phyloP scores from a whole-genome alignment of 2,888 invertebrate species.

The Sthenelais limicola region DNA sequence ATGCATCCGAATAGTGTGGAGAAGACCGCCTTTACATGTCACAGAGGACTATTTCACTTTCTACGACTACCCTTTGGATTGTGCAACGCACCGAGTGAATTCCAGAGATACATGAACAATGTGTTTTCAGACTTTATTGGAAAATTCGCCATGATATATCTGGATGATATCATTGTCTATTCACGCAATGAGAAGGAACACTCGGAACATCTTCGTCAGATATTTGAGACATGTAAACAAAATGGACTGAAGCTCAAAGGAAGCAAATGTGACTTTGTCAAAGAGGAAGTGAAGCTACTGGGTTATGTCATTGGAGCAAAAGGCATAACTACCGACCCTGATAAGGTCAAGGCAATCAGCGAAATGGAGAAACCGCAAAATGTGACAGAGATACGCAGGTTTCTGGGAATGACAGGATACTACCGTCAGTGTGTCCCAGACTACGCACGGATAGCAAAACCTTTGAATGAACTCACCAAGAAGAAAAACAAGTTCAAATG shows the following conservation, averaged over 20 bases:
- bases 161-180: constrained; percentile 47
- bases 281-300: constrained; percentile 40
- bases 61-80: constrained; percentile 45
- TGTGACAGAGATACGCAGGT: constrained; percentile 6
- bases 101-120: constrained; percentile 43
- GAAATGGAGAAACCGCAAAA: constrained; percentile 28
- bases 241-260: constrained; percentile 45
- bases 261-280: constrained; percentile 45
- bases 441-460: constrained; percentile 35
- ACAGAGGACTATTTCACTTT: constrained; percentile 44
- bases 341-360: constrained; percentile 43
- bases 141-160: constrained; percentile 38
- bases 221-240: constrained; percentile 40
- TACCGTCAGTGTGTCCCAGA: constrained; percentile 32
- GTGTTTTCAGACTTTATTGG: constrained; percentile 19
- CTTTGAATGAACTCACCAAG: constrained; percentile 11
- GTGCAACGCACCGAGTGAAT: constrained; percentile 44
- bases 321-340: constrained; percentile 45
- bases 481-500: constrained; percentile 11
- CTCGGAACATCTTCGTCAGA: constrained; percentile 26
- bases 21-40: constrained; percentile 46
- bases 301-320: constrained; percentile 41
- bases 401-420: constrained; percentile 40
- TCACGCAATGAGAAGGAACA: constrained; percentile 37
- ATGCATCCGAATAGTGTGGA: constrained; percentile 25